phyloP scores from a whole-genome alignment of 35 echinoderm and acorn worm species.

The Hemicentrotus pulcherrimus region DNA sequence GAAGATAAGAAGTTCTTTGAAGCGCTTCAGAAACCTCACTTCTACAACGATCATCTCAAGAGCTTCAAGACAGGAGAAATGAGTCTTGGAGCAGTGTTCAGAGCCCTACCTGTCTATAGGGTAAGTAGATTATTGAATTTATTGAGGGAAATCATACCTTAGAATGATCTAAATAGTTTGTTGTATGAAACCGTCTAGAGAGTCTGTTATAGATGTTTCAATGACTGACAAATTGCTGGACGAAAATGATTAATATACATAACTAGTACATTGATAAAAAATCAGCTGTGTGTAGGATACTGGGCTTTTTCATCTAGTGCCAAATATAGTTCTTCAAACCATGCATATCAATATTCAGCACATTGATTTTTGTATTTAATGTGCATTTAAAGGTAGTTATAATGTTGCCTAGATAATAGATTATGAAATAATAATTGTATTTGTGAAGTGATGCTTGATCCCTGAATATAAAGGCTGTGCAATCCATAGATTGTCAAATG shows the following conservation, averaged over 20 bases:
- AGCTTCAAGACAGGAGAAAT: constrained; percentile 85
- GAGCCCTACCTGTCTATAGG: constrained; percentile 95
- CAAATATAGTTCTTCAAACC: too few species aligned
- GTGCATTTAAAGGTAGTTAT: not conserved
- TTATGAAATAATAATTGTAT: too few species aligned
- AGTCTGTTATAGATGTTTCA: too few species aligned
- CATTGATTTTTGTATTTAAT: not conserved
- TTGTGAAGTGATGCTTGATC: too few species aligned
- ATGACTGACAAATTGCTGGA: too few species aligned
- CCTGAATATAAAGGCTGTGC: not conserved
- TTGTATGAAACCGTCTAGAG: too few species aligned
- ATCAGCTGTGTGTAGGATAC: too few species aligned
- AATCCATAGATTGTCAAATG: not conserved
- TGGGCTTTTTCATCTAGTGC: too few species aligned
- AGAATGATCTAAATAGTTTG: too few species aligned
- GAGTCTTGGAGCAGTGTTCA: constrained; percentile 90
- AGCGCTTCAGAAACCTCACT: constrained; percentile 93
- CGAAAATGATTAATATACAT: too few species aligned
- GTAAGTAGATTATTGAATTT: constrained; percentile 47
- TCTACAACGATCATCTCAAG: constrained; percentile 97
- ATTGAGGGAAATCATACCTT: not conserved
- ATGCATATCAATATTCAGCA: not conserved
- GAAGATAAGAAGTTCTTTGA: constrained; percentile 92
- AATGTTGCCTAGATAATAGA: too few species aligned
- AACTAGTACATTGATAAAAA: too few species aligned